Evolutionary conservation across 2,113 vertebrate species (phyloP), one percentile per base, ranked within the genome.

Genomic region (Perognathus longimembris): DNA sequence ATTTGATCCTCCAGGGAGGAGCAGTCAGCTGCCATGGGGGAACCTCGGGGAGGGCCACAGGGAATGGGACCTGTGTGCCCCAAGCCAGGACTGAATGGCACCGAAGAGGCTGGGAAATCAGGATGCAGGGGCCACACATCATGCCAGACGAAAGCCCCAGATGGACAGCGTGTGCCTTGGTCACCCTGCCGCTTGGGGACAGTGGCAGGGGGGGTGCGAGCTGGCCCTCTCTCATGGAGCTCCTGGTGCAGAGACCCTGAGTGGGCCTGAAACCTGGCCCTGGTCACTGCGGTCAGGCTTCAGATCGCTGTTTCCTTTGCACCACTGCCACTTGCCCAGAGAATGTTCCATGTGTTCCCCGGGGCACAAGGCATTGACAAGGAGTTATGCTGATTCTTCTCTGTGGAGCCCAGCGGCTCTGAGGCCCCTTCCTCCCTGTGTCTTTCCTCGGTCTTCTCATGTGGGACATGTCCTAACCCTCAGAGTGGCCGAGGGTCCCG

Each of bases 1-100:
- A 96, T 83, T 96, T 97, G 96, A 94, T 97, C 91, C 76, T 98
- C 95, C 92, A 96, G 94, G n/a, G 89, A 95, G 15, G 3, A 2
- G 14, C 38, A 18, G 21, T 42, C 3, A 1, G 30, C 30, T 10
- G 45, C n/a, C n/a, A n/a, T 73, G 45, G 36, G 40, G 57, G n/a
- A n/a, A 67, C 17, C 59, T 71, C n/a, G 66, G 26, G 42, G 30
- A 21, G n/a, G 17, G 10, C 85, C 61, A 36, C 66, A 34, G 26
- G 88, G 34, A 18, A 40, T 30, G 7, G 71, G 63, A 7, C 32
- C 64, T 75, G 22, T 57, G 36, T 66, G 36, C 63, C 6, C 40
- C 64, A 75, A 24, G 10, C 34, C 36, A 76, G 80, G 64, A 94
- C 20, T 32, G 21, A 83, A 71, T 4, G 34, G 36, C 36, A n/a